Conservation (phyloP, 2,797 vertebrate species). For the Tympanoctomys barrerae region DNA sequence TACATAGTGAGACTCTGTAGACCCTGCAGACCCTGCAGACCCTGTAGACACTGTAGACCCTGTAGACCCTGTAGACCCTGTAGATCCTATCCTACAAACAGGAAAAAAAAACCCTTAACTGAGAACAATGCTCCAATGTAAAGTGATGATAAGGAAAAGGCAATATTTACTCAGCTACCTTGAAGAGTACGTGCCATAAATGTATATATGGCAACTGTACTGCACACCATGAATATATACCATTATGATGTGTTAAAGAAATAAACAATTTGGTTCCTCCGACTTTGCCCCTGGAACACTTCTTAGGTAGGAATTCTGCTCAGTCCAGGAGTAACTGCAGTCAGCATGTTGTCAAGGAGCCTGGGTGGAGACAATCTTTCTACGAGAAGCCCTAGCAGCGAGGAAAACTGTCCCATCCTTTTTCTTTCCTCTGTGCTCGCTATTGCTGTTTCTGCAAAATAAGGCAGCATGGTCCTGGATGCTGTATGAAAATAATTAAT, state of each 20-base stretch:
- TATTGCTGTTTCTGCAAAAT: background rate
- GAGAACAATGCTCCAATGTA: background rate
- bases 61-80: no score
- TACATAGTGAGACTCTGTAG: no score
- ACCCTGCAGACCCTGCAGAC: no score
- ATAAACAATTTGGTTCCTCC: background rate
- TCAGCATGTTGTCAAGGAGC: background rate
- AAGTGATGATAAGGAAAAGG: background rate
- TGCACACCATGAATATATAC: background rate
- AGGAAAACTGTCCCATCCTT: background rate
- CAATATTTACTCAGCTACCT: background rate
- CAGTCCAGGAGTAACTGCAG: background rate
- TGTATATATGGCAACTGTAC: background rate
- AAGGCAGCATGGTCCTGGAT: background rate
- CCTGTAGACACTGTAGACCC: no score
- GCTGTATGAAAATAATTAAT: background rate
- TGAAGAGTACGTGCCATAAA: no score
- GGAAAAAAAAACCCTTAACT: no score
- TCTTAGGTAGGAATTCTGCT: background rate
- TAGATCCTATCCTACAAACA: no score
- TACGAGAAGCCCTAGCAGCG: accelerated
- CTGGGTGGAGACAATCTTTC: background rate
- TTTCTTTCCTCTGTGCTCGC: no score
- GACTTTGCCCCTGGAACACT: background rate
- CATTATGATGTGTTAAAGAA: background rate